phyloP scores from a whole-genome alignment of 1,140 invertebrate species.

The Nephotettix cincticeps region DNA sequence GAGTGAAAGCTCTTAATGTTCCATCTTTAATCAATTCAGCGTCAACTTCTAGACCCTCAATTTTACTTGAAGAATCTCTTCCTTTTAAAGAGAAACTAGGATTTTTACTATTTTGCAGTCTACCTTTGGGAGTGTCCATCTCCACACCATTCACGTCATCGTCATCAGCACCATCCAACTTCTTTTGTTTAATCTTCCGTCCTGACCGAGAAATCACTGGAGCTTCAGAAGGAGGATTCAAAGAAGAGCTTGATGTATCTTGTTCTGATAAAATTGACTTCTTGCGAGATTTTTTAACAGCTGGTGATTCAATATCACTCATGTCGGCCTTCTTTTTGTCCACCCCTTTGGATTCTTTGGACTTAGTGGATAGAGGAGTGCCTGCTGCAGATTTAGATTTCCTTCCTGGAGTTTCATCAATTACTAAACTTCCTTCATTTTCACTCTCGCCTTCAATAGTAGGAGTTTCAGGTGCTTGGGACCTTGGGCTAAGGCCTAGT shows the following conservation, averaged over 20 bases:
- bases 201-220: constrained; percentile 70
- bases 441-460: constrained; percentile 34
- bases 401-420: constrained; percentile 41
- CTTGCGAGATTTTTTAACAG: constrained; percentile 12
- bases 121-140: constrained; percentile 24
- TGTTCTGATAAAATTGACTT: constrained; percentile 5
- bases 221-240: not conserved
- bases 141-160: constrained; percentile 24
- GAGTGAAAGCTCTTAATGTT: constrained; percentile 25
- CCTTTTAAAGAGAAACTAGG: not conserved
- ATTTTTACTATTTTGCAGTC: not conserved
- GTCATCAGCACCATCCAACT: constrained; percentile 33
- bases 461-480: not conserved
- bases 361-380: not conserved
- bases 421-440: constrained; percentile 42
- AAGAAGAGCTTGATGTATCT: constrained; percentile 7
- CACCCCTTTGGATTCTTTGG: not conserved
- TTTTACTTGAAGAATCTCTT: not conserved
- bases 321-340: not conserved
- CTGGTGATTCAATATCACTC: not conserved
- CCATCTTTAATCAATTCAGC: constrained; percentile 23
- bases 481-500: constrained; percentile 21
- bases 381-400: not conserved
- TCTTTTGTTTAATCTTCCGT: constrained; percentile 71
- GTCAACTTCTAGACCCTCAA: not conserved